Percentiles rank a stretch among this genome's conserved stretches.
phyloP scores from a whole-genome alignment of 2,888 invertebrate species.

The Coenonympha arcania region DNA sequence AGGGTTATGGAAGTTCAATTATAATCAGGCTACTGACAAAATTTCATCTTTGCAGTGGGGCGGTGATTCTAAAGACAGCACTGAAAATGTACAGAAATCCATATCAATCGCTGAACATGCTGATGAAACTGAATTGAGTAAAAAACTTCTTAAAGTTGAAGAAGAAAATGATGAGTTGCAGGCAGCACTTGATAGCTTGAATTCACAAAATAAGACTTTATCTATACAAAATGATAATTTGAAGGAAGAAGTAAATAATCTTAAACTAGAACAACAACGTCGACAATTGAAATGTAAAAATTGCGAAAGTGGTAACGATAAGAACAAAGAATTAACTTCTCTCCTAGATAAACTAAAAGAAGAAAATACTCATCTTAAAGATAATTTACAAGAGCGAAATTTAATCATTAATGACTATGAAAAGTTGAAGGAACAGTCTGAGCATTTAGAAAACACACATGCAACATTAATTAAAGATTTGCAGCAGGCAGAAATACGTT shows the following conservation, averaged over 20 bases:
- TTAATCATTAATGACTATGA: constrained; percentile 7
- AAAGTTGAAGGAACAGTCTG: constrained; percentile 15
- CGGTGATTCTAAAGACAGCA: constrained; percentile 14
- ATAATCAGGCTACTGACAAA: constrained; percentile 80
- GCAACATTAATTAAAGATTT: constrained; percentile 17
- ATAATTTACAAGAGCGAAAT: constrained; percentile 6
- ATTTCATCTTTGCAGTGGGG: constrained; percentile 58
- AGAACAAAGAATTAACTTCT: constrained; percentile 34
- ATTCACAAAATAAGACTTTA: constrained; percentile 37
- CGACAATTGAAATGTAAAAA: constrained; percentile 10
- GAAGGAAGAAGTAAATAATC: constrained; percentile 25
- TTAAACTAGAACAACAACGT: constrained; percentile 40
- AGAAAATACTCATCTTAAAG: constrained; percentile 1
- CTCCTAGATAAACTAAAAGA: not conserved
- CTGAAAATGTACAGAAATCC: not conserved
- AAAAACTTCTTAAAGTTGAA: constrained; percentile 57
- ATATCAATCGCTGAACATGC: constrained; percentile 23
- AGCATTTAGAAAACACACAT: constrained; percentile 15
- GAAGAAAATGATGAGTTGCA: constrained; percentile 67
- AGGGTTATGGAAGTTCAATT: constrained; percentile 80
- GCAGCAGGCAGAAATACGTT: constrained; percentile 15
- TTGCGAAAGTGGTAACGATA: constrained; percentile 44
- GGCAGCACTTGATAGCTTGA: constrained; percentile 48
- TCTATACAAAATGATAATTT: constrained; percentile 16
- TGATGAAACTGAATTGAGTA: constrained; percentile 38